phyloP scores from a whole-genome alignment of 2,888 invertebrate genomes.

The Agelastica alni region DNA sequence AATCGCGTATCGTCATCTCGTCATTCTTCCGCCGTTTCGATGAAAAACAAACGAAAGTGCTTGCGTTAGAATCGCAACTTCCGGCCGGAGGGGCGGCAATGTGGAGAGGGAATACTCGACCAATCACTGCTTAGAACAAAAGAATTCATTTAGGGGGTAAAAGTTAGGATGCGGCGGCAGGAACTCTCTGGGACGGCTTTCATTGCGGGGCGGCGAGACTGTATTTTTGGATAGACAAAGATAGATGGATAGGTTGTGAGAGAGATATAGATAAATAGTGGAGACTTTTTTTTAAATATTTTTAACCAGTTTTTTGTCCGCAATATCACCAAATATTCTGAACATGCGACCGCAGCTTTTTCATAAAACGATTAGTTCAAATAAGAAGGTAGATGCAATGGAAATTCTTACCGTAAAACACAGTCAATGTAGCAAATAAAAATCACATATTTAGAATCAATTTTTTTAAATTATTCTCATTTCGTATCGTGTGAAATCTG shows the following conservation, averaged over 20 bases:
- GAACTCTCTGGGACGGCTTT: slow-evolving; percentile 12
- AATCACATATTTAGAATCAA: too few species aligned
- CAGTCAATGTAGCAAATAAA: too few species aligned
- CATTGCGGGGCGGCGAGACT: background rate
- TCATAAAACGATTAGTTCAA: too few species aligned
- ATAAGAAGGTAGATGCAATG: too few species aligned
- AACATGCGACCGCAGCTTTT: too few species aligned
- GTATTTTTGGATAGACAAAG: too few species aligned
- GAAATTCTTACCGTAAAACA: too few species aligned
- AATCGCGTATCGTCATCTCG: slow-evolving; percentile 10
- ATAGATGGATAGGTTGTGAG: background rate
- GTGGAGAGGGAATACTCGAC: slow-evolving; percentile 43
- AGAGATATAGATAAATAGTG: background rate
- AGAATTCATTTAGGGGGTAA: slow-evolving; percentile 54
- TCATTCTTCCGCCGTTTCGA: slow-evolving; percentile 8
- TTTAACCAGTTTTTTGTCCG: background rate
- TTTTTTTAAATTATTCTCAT: too few species aligned
- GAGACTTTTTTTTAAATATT: background rate
- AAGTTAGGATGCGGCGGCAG: slow-evolving; percentile 38
- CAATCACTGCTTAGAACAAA: slow-evolving; percentile 59
- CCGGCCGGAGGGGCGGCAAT: slow-evolving; percentile 13
- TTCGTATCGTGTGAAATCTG: too few species aligned
- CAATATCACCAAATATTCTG: too few species aligned
- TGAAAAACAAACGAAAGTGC: slow-evolving; percentile 24
- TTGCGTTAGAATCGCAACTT: slow-evolving; percentile 10